phyloP scores from a whole-genome alignment of 2,113 vertebrate species.

The Nesoenas mayeri region DNA sequence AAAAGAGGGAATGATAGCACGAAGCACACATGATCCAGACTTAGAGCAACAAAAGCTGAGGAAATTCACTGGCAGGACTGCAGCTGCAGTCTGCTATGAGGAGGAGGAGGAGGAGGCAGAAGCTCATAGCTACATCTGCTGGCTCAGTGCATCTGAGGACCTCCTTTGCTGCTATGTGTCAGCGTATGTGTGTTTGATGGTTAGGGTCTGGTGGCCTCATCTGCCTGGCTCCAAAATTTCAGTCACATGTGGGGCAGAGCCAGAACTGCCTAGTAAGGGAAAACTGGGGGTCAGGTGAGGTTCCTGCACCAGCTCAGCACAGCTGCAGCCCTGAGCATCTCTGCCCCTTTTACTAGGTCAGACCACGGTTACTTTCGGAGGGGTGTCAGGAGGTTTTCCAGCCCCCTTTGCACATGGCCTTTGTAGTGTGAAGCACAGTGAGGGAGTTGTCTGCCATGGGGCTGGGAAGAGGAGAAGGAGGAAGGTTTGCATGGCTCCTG shows the following conservation, averaged over 20 bases:
- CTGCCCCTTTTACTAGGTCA: background rate
- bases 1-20: background rate
- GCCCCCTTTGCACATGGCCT: rapidly evolving
- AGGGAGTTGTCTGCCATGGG: background rate
- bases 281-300: rapidly evolving
- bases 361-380: background rate
- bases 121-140: background rate
- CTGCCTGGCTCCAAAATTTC: background rate
- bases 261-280: background rate
- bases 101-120: background rate
- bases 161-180: background rate
- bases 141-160: background rate
- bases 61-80: background rate
- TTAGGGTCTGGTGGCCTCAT: background rate
- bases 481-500: background rate
- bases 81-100: background rate
- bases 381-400: background rate
- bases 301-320: rapidly evolving
- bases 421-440: rapidly evolving
- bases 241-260: background rate
- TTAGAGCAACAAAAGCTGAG: background rate
- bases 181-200: rapidly evolving
- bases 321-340: rapidly evolving
- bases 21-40: background rate
- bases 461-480: background rate